A percentile compares a stretch with the other conserved stretches of the same genome.
Conservation (phyloP, 2,797 vertebrate genomes). For the Morus bassanus region DNA sequence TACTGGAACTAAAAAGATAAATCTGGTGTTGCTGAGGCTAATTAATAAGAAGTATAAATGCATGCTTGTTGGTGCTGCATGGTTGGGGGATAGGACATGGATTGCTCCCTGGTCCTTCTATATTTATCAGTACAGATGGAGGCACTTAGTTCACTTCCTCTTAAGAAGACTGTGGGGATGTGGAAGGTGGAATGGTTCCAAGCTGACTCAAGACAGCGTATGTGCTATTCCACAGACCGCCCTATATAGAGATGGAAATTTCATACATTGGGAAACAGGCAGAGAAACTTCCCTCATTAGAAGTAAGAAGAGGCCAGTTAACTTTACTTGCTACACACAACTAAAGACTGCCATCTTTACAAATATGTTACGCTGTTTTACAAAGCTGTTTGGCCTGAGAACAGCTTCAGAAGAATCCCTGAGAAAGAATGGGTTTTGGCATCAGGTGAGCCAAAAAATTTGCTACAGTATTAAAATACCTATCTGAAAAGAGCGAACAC, state of each 20-base stretch:
- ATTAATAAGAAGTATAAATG: background rate
- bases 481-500: background rate
- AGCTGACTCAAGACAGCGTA: background rate
- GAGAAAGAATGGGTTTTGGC: background rate
- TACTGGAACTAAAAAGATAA: background rate
- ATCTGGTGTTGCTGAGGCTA: background rate
- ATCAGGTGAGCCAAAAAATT: background rate
- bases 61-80: background rate
- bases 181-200: background rate
- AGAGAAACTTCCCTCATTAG: background rate
- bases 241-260: background rate
- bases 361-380: background rate
- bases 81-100: background rate
- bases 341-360: background rate
- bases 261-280: background rate
- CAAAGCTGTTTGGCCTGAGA: background rate
- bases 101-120: background rate
- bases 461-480: background rate
- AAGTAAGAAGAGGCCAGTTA: background rate
- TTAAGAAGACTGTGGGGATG: background rate
- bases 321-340: background rate
- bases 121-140: background rate
- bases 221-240: background rate
- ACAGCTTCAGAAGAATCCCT: background rate
- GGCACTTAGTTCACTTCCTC: background rate